Evolutionary conservation across 2,888 invertebrate genomes (phyloP).

Genomic region (Drosophila pseudotalamancana): DNA sequence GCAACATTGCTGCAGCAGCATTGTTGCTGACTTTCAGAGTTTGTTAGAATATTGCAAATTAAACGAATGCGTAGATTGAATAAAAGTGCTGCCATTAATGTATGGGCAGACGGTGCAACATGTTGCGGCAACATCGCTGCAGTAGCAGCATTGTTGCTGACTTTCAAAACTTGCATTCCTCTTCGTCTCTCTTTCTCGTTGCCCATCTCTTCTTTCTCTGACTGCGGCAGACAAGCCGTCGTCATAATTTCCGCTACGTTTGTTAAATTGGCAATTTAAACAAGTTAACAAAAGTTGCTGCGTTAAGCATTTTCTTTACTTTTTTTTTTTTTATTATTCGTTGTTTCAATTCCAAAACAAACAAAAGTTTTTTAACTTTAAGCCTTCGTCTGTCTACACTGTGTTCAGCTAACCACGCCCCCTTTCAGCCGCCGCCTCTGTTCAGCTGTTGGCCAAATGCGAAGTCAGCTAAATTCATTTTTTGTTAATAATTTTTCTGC

Average conservation of each 20-base stretch:
- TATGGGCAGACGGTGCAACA: constrained; percentile 18
- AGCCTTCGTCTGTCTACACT: no score
- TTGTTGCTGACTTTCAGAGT: background rate
- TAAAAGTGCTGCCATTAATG: no score
- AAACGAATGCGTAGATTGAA: no score
- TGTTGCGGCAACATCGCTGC: constrained; percentile 28
- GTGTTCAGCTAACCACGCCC: background rate
- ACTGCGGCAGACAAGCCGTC: constrained; percentile 57
- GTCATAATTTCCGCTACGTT: constrained; percentile 65
- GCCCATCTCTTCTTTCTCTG: background rate
- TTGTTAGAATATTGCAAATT: no score
- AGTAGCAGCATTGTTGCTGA: background rate
- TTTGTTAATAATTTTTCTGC: constrained; percentile 34
- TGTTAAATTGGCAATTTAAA: constrained; percentile 67
- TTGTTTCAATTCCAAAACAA: constrained; percentile 10
- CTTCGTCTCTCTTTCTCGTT: background rate
- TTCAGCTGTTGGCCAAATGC: constrained; percentile 60
- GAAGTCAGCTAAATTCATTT: constrained; percentile 53
- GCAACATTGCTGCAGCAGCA: constrained; percentile 3
- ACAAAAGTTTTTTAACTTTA: constrained; percentile 3
- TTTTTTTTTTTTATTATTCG: background rate
- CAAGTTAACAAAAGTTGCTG: constrained; percentile 38
- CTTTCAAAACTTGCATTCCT: background rate
- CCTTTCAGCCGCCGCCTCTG: background rate
- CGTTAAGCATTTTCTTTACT: constrained; percentile 22